phyloP scores from a whole-genome alignment of 1,140 invertebrate species.

The Trinorchestia longiramus region DNA sequence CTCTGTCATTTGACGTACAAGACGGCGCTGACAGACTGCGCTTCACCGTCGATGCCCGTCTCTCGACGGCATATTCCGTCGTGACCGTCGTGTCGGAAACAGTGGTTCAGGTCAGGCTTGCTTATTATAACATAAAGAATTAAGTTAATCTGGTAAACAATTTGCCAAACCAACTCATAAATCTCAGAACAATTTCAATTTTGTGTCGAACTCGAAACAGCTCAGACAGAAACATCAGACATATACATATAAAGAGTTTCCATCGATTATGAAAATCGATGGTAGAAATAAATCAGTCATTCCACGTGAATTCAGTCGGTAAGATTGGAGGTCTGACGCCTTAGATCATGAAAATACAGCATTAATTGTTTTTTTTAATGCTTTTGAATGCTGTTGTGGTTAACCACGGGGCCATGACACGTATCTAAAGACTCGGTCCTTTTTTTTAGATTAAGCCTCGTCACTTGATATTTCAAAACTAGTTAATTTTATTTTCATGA shows the following conservation, averaged over 20 bases:
- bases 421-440: too few relatives aligned
- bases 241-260: neutral
- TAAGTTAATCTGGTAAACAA: neutral
- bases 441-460: too few relatives aligned
- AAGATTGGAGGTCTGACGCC: too few relatives aligned
- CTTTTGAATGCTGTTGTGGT: too few relatives aligned
- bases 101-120: neutral
- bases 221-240: neutral
- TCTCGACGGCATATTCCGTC: neutral
- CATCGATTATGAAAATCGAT: too few relatives aligned
- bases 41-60: conserved; percentile 16
- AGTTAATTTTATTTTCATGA: too few relatives aligned
- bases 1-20: neutral
- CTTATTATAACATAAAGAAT: neutral
- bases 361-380: too few relatives aligned
- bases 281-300: too few relatives aligned
- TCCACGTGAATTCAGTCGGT: too few relatives aligned
- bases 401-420: too few relatives aligned
- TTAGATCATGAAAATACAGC: too few relatives aligned
- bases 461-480: too few relatives aligned
- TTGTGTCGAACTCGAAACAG: neutral
- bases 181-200: neutral
- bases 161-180: neutral
- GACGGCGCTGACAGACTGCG: conserved; percentile 10
- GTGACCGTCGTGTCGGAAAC: conserved; percentile 8